Evolutionary conservation across 2,888 invertebrate genomes (phyloP).

Genomic region (Steinernema hermaphroditum): DNA sequence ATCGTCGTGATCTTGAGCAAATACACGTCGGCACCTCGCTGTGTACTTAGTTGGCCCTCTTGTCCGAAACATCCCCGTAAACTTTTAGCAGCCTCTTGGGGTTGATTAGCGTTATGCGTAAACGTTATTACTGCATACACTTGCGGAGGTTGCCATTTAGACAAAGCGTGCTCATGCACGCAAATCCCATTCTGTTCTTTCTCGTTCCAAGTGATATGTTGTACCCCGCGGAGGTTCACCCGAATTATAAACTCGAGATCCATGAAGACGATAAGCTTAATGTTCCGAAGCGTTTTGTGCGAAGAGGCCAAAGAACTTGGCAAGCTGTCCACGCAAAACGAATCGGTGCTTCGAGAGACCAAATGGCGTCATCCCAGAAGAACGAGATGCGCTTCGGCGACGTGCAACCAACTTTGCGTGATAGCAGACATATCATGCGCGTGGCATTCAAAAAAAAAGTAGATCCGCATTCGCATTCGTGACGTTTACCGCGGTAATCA

Average conservation of each 20-base stretch:
- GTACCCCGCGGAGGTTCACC: slow-evolving; percentile 7
- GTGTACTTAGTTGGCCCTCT: not conserved
- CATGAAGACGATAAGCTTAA: not conserved
- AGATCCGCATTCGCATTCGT: no score
- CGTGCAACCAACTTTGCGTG: not conserved
- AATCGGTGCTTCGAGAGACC: slow-evolving; percentile 17
- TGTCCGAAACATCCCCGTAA: not conserved
- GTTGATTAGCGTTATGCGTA: not conserved
- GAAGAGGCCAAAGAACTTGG: slow-evolving; percentile 1
- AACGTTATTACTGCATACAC: slow-evolving; percentile 7
- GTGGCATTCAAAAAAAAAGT: not conserved
- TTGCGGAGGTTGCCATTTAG: not conserved
- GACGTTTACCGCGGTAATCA: no score
- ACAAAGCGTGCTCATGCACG: slow-evolving; percentile 26
- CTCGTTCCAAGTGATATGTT: slow-evolving; percentile 9
- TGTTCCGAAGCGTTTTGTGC: not conserved
- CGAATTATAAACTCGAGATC: not conserved
- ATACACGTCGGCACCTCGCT: not conserved
- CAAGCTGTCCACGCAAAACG: no score
- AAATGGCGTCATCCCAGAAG: not conserved
- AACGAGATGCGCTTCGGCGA: not conserved
- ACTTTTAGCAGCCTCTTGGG: not conserved
- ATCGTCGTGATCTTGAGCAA: not conserved
- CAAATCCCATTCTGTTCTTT: slow-evolving; percentile 22
- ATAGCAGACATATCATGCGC: not conserved